A percentile compares a stretch with the other conserved stretches of the same genome.
These are phyloP conservation scores for Bombus sylvicola DNA, from an alignment of 1,140 invertebrate species.

Conservation along the genomic window DNA sequence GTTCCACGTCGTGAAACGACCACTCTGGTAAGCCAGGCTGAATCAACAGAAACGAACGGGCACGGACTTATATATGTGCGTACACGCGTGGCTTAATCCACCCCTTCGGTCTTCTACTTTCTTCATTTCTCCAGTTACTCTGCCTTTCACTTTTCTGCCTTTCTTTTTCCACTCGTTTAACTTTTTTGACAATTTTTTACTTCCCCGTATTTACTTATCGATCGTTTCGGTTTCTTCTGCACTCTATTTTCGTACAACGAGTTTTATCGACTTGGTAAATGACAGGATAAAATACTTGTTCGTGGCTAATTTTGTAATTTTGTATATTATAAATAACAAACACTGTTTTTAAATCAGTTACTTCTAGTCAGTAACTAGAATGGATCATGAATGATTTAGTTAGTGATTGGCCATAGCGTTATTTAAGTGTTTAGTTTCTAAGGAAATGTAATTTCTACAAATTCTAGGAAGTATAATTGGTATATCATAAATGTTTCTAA, in stretches of 20 bases:
- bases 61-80: background rate
- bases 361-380: too few species aligned
- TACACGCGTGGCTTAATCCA: constrained; percentile 10
- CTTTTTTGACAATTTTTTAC: background rate
- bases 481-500: too few species aligned
- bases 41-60: constrained; percentile 1
- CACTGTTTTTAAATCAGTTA: too few species aligned
- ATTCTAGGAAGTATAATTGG: too few species aligned
- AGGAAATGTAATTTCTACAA: too few species aligned
- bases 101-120: background rate
- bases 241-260: too few species aligned
- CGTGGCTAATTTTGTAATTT: too few species aligned
- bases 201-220: background rate
- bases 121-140: too few species aligned
- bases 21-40: background rate
- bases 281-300: background rate
- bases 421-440: too few species aligned
- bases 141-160: background rate
- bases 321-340: too few species aligned
- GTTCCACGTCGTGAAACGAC: background rate
- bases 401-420: too few species aligned
- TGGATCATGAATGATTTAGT: too few species aligned
- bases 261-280: background rate
- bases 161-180: background rate
- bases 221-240: background rate